Evolutionary conservation across 2,888 invertebrate genomes (phyloP).

Genomic region (Trichacis sp.): DNA sequence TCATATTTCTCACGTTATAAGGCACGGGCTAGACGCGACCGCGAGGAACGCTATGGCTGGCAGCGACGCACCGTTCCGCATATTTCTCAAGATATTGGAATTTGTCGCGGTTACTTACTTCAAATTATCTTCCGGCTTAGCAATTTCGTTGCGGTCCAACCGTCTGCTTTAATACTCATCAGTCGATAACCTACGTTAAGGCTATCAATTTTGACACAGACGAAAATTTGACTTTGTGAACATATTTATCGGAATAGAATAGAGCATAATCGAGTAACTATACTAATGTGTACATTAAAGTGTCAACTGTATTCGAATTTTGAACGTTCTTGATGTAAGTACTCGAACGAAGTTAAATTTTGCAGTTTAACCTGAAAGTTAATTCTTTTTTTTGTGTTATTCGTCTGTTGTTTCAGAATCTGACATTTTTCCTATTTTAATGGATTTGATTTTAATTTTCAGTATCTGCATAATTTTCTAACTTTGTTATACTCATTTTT

Average conservation of each 20-base stretch:
- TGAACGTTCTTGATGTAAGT: too few species aligned
- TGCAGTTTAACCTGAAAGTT: too few species aligned
- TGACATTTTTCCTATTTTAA: too few species aligned
- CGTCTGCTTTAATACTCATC: slow-evolving; percentile 48
- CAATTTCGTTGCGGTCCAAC: slow-evolving; percentile 56
- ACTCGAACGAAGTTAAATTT: too few species aligned
- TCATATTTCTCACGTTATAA: slow-evolving; percentile 55
- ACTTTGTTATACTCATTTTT: too few species aligned
- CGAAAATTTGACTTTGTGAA: background rate
- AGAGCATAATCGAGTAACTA: background rate
- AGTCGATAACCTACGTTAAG: slow-evolving; percentile 51
- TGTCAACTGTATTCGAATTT: too few species aligned
- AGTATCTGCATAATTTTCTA: too few species aligned
- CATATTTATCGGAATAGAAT: background rate
- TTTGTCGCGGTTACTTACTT: slow-evolving; percentile 67
- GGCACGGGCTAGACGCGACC: slow-evolving; percentile 61
- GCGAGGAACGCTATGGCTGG: slow-evolving; percentile 61
- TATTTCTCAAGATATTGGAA: slow-evolving; percentile 68
- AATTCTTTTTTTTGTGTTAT: too few species aligned
- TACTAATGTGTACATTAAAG: background rate
- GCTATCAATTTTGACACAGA: slow-evolving; percentile 13
- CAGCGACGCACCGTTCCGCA: slow-evolving; percentile 61
- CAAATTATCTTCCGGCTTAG: slow-evolving; percentile 65
- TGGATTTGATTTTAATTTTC: too few species aligned
- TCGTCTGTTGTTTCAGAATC: too few species aligned